Evolutionary conservation across 2,888 invertebrate species (phyloP).

Genomic region (Tachystola acroxantha): DNA sequence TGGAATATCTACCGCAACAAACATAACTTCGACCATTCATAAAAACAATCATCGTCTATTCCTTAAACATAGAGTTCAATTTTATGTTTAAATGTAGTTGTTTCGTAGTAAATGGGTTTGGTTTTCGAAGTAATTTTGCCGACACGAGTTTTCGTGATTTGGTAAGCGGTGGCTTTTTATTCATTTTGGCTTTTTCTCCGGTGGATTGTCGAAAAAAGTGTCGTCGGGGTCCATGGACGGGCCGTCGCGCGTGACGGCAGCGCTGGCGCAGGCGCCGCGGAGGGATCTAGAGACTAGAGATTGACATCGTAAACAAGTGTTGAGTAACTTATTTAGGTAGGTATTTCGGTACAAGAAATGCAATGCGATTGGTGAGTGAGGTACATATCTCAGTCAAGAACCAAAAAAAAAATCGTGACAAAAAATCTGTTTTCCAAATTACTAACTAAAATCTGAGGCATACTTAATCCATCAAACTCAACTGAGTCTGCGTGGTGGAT

Average conservation of each 20-base stretch:
- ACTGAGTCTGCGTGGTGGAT: too few relatives aligned
- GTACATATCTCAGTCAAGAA: too few relatives aligned
- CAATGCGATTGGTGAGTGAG: too few relatives aligned
- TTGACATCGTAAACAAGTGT: too few relatives aligned
- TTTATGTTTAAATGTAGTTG: slow-evolving; percentile 10
- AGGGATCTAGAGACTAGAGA: too few relatives aligned
- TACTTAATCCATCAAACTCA: too few relatives aligned
- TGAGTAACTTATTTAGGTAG: too few relatives aligned
- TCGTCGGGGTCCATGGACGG: slow-evolving; percentile 46
- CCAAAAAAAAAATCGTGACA: too few relatives aligned
- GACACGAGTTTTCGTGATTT: slow-evolving; percentile 67
- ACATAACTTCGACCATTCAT: slow-evolving; percentile 6
- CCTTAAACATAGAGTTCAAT: slow-evolving; percentile 17
- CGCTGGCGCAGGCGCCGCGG: slow-evolving; percentile 12
- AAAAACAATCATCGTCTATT: slow-evolving; percentile 15
- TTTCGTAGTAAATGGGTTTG: slow-evolving; percentile 11
- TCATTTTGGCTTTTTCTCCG: slow-evolving; percentile 45
- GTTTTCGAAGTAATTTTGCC: slow-evolving; percentile 44
- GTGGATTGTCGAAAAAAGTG: slow-evolving; percentile 44
- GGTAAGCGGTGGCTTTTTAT: slow-evolving; percentile 45
- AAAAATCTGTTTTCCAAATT: too few relatives aligned
- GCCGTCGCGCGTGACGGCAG: slow-evolving; percentile 41
- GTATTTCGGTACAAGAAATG: too few relatives aligned
- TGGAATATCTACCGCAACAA: slow-evolving; percentile 20
- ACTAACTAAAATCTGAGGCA: too few relatives aligned